A percentile compares a stretch with the other conserved stretches of the same genome.
Evolutionary conservation across 2,113 vertebrate genomes (phyloP).

Genomic region (Azemiops feae): DNA sequence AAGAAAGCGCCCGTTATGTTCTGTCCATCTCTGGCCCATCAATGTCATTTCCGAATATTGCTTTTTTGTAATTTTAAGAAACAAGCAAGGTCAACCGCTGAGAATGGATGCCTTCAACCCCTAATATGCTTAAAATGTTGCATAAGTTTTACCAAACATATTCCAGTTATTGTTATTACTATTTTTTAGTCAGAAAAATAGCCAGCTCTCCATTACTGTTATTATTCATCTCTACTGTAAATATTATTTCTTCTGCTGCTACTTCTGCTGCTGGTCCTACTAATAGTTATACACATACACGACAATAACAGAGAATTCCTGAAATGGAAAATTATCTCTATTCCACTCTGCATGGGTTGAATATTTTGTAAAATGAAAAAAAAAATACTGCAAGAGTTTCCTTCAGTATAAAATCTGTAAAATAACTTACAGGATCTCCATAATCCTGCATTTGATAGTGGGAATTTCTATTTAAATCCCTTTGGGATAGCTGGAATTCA

Average conservation of each 20-base stretch:
- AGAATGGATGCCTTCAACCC: conserved; percentile 55
- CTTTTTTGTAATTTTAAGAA: conserved; percentile 67
- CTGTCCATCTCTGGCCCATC: conserved; percentile 67
- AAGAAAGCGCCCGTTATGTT: conserved; percentile 71
- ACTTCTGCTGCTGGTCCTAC: background rate
- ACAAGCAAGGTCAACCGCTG: conserved; percentile 56
- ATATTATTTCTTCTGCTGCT: background rate
- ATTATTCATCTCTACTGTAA: background rate
- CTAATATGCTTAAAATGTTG: conserved; percentile 29
- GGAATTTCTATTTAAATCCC: background rate
- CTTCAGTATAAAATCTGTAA: background rate
- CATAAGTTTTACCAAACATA: conserved; percentile 10
- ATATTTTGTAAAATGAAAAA: background rate
- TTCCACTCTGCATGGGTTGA: background rate
- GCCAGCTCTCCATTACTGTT: background rate
- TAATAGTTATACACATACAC: background rate
- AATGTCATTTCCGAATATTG: conserved; percentile 73
- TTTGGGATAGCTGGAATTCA: background rate
- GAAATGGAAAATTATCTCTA: background rate
- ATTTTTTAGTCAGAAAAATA: background rate
- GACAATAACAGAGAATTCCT: background rate
- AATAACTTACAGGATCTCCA: background rate
- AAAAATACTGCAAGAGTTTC: background rate
- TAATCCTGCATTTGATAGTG: background rate
- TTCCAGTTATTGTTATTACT: background rate